Percentiles rank a stretch among this genome's conserved stretches.
Conservation (phyloP, 2,113 vertebrate species). For the Microtus ochrogaster region DNA sequence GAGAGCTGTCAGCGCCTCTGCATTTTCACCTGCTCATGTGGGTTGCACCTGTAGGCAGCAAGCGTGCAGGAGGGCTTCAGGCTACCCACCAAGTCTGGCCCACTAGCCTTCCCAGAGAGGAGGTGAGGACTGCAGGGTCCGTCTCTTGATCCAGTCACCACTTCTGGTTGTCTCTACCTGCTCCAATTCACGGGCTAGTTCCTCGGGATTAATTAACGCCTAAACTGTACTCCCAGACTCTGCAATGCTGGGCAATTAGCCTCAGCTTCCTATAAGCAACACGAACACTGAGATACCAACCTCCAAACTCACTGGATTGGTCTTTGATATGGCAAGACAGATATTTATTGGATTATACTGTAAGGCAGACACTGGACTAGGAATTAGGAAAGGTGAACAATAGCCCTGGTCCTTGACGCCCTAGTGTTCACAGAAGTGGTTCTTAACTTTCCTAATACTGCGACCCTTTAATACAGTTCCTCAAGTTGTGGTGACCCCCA, state of each 20-base stretch:
- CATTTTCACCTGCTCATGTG: constrained; percentile 85
- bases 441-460: background rate
- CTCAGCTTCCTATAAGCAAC: background rate
- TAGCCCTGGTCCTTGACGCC: background rate
- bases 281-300: background rate
- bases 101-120: background rate
- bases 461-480: background rate
- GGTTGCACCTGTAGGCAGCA: constrained; percentile 78
- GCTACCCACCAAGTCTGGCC: constrained; percentile 7
- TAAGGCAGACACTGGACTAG: background rate
- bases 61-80: background rate
- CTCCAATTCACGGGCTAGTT: background rate
- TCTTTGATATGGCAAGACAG: constrained; percentile 13
- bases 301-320: background rate
- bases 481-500: background rate
- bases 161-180: background rate
- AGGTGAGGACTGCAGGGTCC: background rate
- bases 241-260: background rate
- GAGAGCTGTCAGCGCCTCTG: constrained; percentile 79
- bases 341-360: background rate
- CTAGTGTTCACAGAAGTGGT: background rate
- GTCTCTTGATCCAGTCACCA: background rate
- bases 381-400: background rate
- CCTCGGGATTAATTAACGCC: background rate
- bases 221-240: background rate